These are phyloP conservation scores for Drosophila kambysellisi DNA, from an alignment of 2,888 invertebrate genomes.

Conservation along the genomic window DNA sequence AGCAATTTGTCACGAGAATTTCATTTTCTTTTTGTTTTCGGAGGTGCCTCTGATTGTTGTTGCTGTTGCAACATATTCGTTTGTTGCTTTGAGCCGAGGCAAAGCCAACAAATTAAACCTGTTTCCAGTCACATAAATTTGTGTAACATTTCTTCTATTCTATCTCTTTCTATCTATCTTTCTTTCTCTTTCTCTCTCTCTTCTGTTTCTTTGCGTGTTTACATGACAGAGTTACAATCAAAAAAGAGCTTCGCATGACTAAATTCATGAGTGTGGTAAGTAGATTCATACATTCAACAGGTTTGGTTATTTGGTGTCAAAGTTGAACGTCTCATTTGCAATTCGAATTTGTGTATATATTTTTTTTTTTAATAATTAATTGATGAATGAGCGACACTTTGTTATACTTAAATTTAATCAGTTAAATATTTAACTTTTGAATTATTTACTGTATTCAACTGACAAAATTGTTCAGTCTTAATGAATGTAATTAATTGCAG, in stretches of 20 bases:
- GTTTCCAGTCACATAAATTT: conserved; percentile 41
- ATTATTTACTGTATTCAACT: conserved; percentile 1
- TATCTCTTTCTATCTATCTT: conserved; percentile 9
- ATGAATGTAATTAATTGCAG: conserved; percentile 15
- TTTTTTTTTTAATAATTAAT: background rate
- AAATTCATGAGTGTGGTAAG: background rate
- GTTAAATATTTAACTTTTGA: background rate
- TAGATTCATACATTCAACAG: background rate
- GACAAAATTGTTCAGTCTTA: background rate
- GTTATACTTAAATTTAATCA: background rate
- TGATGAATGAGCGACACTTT: background rate
- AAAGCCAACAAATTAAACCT: conserved; percentile 55
- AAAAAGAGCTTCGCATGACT: background rate
- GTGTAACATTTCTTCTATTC: conserved; percentile 27
- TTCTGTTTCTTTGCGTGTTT: conserved; percentile 48
- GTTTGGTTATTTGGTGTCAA: background rate
- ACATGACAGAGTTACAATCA: conserved; percentile 38
- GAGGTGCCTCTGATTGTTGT: conserved; percentile 18
- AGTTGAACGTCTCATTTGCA: background rate
- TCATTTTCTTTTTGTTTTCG: conserved; percentile 31
- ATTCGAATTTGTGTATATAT: background rate
- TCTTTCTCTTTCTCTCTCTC: conserved; percentile 30
- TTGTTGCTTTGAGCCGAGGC: conserved; percentile 42
- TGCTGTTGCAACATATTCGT: conserved; percentile 46
- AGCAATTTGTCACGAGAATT: conserved; percentile 78